Percentiles rank a stretch among this genome's conserved stretches.
Conservation (phyloP, 2,797 vertebrate species). For the Rhinatrema bivittatum region DNA sequence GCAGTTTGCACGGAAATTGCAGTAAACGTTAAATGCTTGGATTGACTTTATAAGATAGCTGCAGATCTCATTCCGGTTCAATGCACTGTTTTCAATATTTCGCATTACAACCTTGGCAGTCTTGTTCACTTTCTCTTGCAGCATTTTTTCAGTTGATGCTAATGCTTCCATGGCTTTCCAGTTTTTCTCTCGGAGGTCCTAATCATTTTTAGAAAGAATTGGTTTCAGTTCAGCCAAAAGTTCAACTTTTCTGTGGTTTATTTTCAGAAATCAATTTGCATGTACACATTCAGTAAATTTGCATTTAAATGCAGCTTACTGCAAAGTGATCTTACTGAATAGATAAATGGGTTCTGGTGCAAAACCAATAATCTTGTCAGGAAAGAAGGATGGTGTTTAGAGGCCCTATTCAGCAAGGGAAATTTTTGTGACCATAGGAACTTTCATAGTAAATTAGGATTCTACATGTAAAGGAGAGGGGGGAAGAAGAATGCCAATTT, state of each 20-base stretch:
- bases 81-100: slow-evolving; percentile 66
- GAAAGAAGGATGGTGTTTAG: too few species aligned
- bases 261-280: slow-evolving; percentile 47
- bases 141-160: slow-evolving; percentile 98
- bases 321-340: slow-evolving; percentile 40
- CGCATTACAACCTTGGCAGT: slow-evolving; percentile 92
- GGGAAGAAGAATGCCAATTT: slow-evolving; percentile 24
- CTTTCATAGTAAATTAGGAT: too few species aligned
- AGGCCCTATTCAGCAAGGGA: too few species aligned
- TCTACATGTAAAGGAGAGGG: slow-evolving; percentile 34
- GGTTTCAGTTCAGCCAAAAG: slow-evolving; percentile 87
- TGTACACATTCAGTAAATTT: slow-evolving; percentile 30
- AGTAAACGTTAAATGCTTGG: slow-evolving; percentile 54
- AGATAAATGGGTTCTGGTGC: slow-evolving; percentile 38
- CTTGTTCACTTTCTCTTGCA: slow-evolving; percentile 98
- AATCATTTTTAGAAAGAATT: slow-evolving; percentile 97
- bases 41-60: slow-evolving; percentile 48
- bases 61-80: slow-evolving; percentile 79
- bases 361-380: too few species aligned
- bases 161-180: slow-evolving; percentile 99
- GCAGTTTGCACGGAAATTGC: slow-evolving; percentile 50
- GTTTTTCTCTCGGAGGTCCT: slow-evolving; percentile 99
- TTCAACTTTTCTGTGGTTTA: slow-evolving; percentile 46
- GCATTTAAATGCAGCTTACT: slow-evolving; percentile 59
- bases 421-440: too few species aligned